A percentile compares a stretch with the other conserved stretches of the same genome.
These are phyloP conservation scores for Epinephelus cyanopodus DNA, from an alignment of 2,113 vertebrate species.

Conservation along the genomic window DNA sequence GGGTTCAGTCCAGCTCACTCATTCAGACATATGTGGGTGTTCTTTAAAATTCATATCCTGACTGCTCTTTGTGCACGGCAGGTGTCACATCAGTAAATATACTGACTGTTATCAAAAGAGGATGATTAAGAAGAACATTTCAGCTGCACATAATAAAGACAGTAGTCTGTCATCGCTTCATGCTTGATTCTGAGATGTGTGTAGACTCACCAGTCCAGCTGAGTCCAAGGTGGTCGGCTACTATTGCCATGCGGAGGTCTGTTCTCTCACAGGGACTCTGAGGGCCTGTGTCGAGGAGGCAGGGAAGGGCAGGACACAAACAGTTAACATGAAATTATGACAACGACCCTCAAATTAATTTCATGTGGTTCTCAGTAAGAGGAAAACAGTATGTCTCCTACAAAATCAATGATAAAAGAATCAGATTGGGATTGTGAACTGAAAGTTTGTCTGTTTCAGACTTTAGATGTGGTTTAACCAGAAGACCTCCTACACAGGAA, in stretches of 20 bases:
- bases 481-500: not conserved
- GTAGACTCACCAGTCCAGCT: conserved; percentile 96
- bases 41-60: not conserved
- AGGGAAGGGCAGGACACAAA: conserved; percentile 42
- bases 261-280: conserved; percentile 99
- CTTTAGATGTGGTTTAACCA: not conserved
- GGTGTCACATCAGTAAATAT: not conserved
- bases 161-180: not conserved
- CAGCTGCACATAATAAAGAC: not conserved
- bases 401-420: conserved; percentile 27
- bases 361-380: conserved; percentile 26
- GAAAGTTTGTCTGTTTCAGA: conserved; percentile 46
- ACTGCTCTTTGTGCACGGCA: not conserved
- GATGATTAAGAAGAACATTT: not conserved
- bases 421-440: conserved; percentile 66
- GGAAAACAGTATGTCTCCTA: conserved; percentile 1
- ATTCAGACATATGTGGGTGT: not conserved
- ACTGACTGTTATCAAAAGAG: not conserved
- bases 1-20: conserved; percentile 1
- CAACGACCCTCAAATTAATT: conserved; percentile 6
- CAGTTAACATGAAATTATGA: conserved; percentile 16
- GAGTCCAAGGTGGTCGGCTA: conserved; percentile 98
- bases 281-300: conserved; percentile 88
- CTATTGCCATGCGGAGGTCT: conserved; percentile 98
- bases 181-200: not conserved